Evolutionary conservation across 2,888 invertebrate species (phyloP), one percentile per base, ranked within the genome.

Genomic region (Cryptocephalus primarius): DNA sequence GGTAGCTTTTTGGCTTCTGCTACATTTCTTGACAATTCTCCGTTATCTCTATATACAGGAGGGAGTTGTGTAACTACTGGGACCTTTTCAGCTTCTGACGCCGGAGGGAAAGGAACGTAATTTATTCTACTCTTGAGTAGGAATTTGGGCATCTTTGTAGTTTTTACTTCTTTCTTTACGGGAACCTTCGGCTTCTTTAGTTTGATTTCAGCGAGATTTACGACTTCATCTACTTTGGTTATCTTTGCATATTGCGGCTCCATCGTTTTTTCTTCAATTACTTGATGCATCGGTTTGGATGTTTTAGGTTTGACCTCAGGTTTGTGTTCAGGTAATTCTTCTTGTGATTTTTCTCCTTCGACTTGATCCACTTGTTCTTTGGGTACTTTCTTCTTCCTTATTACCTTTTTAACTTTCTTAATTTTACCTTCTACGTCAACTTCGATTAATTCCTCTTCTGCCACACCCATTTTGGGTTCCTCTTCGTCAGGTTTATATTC

Each of bases 171-270:
- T 46, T 67, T 67, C 50, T 67, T 69, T 33, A 61, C 59, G 34
- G 62, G 57, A 39, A 57, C 51, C 48, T 66, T 63, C 33, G 69
- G 62, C 60, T 72, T 73, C 40, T 60, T 84, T 6, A 87, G 68
- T 69, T 85, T 85, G 2, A 85, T 70, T 66, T 80, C 75, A 46
- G 79, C 77, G 73, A 72, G 54, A 11, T 49, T 42, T 8, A 75
- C 70, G 53, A 77, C 72, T 32, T 71, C 59, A 50, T 58, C 60
- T 34, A 77, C 75, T 57, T 80, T 75, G 22, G 75, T 70, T 47
- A 81, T 77, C 67, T 82, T 76, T 8, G 82, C 57, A 64, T 80
- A 76, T 33, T 75, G 77, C 1, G 80, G 70, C 61, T 79, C 75
- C 4, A 80, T 68, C 60, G 79, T 75, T 48, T 83, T 78, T 36